Evolutionary conservation across 2,797 vertebrate species (phyloP).

Genomic region (Sebastiscus albofasciatus): DNA sequence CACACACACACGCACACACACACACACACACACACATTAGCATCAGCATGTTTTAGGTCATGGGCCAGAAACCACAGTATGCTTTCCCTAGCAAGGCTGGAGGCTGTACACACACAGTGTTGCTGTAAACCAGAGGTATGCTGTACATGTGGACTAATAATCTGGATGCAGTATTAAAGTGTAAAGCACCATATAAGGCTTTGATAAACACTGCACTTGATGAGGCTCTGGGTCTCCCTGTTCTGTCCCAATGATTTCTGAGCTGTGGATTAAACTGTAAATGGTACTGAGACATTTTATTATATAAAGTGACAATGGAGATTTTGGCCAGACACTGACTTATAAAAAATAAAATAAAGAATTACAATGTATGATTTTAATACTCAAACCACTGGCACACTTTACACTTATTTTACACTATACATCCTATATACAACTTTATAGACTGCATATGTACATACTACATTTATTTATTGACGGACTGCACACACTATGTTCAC

Average conservation of each 20-base stretch:
- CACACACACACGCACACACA: not conserved
- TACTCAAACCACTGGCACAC: not conserved
- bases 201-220: not conserved
- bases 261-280: not conserved
- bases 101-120: conserved; percentile 3
- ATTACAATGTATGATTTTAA: not conserved
- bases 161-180: conserved; percentile 15
- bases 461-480: too few species aligned
- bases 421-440: too few species aligned
- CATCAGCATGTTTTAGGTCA: not conserved
- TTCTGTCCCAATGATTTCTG: not conserved
- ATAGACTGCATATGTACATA: too few species aligned
- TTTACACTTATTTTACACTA: too few species aligned
- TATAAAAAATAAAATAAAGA: not conserved
- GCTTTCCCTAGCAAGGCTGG: not conserved
- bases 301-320: not conserved
- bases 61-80: not conserved
- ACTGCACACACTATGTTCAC: too few species aligned
- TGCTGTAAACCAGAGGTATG: conserved; percentile 13
- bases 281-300: not conserved
- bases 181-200: conserved; percentile 37
- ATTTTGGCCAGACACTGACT: not conserved
- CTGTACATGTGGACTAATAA: conserved; percentile 22
- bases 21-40: not conserved
- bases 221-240: not conserved